Base-by-base conservation (phyloP, 2,797 vertebrate genomes). In the Clamator glandarius region DNA sequence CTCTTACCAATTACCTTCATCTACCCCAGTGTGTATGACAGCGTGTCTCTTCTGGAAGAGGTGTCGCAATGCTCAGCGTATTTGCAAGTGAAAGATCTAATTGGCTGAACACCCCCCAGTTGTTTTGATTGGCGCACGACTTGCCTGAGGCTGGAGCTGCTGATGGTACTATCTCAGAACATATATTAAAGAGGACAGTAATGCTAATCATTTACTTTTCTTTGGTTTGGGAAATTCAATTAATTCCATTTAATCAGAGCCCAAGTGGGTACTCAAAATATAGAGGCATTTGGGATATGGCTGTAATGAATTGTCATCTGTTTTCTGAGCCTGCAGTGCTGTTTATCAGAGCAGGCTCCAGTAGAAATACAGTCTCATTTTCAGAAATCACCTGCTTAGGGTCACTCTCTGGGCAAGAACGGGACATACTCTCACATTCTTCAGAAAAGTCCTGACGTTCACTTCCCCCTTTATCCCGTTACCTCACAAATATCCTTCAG, bases 401-500 rank as follows among this genome's bases (percentile, higher is more conserved):
- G 25, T 51, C 31, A 28, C 41, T 44, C 72, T 78, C 68, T 66
- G 57, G 59, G 35, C 54, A 46, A 61, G 63, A 81, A 55, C 1
- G 18, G 44, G n/a, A 35, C 51, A 44, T 5, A 9, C 15, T 50
- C 23, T 36, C 3, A 36, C 19, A 51, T 13, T 42, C 58, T 69
- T 78, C 50, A 78, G 35, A 23, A 33, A 64, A 35, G 15, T 13
- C 55, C 61, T 64, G 54, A 20, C 15, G 25, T n/a, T 39, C 15
- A 12, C n/a, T 83, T 64, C n/a, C 58, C 51, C 26, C 29, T 64
- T 74, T 48, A 31, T 41, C 58, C 54, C 0, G 0, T 96, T 96
- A 99, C 99, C 99, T 99, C 99, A 92, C 99, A 99, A 90, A 99
- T 99, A 97, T 99, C 99, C 39, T 99, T 99, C 91, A 99, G 98